Conservation (phyloP, 2,888 invertebrate genomes). For the Dryococelus australis region DNA sequence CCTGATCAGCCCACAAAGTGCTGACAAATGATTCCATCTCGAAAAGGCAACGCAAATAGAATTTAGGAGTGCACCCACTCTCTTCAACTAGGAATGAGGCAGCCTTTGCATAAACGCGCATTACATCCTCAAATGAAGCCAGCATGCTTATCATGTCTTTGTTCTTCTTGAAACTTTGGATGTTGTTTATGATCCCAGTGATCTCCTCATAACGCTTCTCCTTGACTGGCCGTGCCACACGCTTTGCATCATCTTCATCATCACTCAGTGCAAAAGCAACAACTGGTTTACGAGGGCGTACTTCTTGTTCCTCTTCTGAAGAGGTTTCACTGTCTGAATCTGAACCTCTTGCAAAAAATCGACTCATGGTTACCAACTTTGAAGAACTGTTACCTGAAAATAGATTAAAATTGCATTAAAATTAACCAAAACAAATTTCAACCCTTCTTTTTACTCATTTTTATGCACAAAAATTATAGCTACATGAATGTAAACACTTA, state of each 20-base stretch:
- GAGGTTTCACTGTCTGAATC: constrained; percentile 94
- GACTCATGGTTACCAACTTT: constrained; percentile 72
- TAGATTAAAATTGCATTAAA: not conserved
- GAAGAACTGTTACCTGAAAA: not conserved
- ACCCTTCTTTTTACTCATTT: too few relatives aligned
- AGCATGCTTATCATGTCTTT: constrained; percentile 97
- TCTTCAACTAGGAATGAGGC: constrained; percentile 91
- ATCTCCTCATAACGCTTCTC: constrained; percentile 97
- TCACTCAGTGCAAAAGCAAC: constrained; percentile 75
- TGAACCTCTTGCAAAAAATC: constrained; percentile 92
- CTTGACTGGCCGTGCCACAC: constrained; percentile 95
- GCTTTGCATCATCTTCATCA: constrained; percentile 95
- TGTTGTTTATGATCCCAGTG: constrained; percentile 87
- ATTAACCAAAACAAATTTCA: too few relatives aligned
- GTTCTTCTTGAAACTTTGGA: constrained; percentile 95
- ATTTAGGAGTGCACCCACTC: constrained; percentile 89
- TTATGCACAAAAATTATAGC: too few relatives aligned
- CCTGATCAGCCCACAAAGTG: constrained; percentile 90
- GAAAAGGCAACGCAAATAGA: constrained; percentile 83
- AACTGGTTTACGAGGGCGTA: constrained; percentile 61
- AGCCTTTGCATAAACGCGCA: constrained; percentile 90
- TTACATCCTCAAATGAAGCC: constrained; percentile 92
- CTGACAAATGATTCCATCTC: constrained; percentile 87
- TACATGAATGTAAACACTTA: too few relatives aligned
- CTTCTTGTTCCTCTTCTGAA: constrained; percentile 85